Conservation (phyloP, 2,113 vertebrate genomes). For the Pelodiscus sinensis region DNA sequence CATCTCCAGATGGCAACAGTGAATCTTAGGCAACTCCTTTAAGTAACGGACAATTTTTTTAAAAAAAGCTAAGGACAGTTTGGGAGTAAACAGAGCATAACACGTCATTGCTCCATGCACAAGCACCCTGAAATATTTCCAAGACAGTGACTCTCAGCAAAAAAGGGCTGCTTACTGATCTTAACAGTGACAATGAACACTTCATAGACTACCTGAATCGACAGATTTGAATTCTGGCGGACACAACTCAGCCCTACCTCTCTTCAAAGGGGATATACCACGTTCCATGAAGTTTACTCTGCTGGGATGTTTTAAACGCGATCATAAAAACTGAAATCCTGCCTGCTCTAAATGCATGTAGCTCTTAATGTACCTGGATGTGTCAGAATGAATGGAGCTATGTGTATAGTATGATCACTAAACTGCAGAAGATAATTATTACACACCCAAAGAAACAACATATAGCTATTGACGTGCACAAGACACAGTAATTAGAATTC, state of each 20-base stretch:
- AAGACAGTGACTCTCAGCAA: neutral
- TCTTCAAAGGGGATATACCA: neutral
- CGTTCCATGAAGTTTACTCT: neutral
- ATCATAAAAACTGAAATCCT: neutral
- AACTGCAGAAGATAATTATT: neutral
- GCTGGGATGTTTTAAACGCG: neutral
- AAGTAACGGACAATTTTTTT: neutral
- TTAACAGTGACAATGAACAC: neutral
- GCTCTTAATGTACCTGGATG: neutral
- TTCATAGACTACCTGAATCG: neutral
- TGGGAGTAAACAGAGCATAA: neutral
- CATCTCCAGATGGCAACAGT: neutral
- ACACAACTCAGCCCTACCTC: neutral
- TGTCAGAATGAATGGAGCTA: neutral
- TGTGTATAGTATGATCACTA: neutral
- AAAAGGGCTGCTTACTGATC: neutral
- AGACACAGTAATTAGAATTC: neutral
- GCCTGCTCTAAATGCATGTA: neutral
- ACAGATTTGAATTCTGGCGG: neutral
- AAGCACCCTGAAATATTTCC: neutral
- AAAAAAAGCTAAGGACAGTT: neutral
- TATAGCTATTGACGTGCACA: neutral
- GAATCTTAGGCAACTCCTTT: neutral
- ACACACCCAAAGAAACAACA: neutral
- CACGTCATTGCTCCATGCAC: neutral